A percentile compares a stretch with the other conserved stretches of the same genome.
phyloP scores from a whole-genome alignment of 2,888 invertebrate species.

The Aphidius colemani region DNA sequence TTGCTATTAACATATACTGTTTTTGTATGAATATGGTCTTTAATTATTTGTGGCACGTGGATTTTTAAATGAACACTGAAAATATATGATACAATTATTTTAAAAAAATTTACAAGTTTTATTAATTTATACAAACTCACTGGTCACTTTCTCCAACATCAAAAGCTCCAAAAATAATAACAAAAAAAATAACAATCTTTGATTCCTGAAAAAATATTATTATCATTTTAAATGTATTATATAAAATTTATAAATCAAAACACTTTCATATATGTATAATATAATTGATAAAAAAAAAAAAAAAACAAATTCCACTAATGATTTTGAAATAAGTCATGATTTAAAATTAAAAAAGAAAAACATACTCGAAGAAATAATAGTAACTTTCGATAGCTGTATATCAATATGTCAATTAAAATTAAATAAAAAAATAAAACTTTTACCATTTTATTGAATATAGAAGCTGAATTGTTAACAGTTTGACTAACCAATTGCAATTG shows the following conservation, averaged over 20 bases:
- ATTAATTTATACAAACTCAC: slow-evolving; percentile 41
- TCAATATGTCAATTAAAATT: slow-evolving; percentile 16
- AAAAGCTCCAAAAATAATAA: slow-evolving; percentile 32
- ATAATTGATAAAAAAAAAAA: no score
- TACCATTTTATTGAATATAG: not conserved
- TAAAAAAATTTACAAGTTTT: not conserved
- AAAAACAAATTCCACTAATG: no score
- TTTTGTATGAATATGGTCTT: slow-evolving; percentile 67
- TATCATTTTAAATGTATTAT: not conserved
- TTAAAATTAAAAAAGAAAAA: no score
- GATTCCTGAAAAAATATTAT: slow-evolving; percentile 32
- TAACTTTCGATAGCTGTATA: not conserved
- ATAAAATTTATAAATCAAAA: no score
- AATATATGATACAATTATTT: slow-evolving; percentile 36
- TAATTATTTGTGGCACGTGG: slow-evolving; percentile 66
- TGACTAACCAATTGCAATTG: not conserved
- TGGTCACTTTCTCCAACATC: slow-evolving; percentile 39
- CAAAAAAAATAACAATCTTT: slow-evolving; percentile 35
- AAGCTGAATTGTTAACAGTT: not conserved
- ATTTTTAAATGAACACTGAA: slow-evolving; percentile 66
- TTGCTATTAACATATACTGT: slow-evolving; percentile 64
- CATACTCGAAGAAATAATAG: no score
- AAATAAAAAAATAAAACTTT: not conserved
- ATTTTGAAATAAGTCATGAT: no score
- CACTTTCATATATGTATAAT: no score